Percentiles rank a stretch among this genome's conserved stretches.
These are phyloP conservation scores for Aplodontia rufa DNA, from an alignment of 2,113 vertebrate species.

Conservation along the genomic window DNA sequence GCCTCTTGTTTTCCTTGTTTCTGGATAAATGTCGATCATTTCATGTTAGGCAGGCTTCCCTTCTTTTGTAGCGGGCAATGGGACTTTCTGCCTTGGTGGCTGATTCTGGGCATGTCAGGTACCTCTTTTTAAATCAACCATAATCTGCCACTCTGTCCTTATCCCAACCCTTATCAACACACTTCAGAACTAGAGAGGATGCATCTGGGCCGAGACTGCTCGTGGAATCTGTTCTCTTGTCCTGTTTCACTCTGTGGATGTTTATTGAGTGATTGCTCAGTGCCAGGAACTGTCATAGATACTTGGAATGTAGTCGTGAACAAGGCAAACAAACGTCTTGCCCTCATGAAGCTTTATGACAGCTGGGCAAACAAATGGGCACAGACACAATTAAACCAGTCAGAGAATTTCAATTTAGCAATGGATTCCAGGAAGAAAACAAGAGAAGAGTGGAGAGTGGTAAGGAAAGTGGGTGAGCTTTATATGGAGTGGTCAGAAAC, in stretches of 20 bases:
- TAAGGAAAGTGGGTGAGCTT: neutral
- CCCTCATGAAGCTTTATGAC: neutral
- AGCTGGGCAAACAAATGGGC: neutral
- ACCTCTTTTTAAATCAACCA: neutral
- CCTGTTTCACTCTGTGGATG: neutral
- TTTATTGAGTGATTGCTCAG: neutral
- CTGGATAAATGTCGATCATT: neutral
- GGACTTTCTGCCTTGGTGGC: neutral
- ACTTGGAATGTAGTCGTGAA: neutral
- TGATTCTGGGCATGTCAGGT: neutral
- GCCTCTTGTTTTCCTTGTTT: neutral
- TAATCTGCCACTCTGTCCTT: neutral
- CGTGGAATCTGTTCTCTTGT: neutral
- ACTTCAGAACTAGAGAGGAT: neutral
- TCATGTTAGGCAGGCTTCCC: neutral
- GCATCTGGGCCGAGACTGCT: neutral
- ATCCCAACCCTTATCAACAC: neutral
- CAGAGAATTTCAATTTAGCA: neutral
- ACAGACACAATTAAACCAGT: neutral
- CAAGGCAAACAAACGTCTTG: neutral
- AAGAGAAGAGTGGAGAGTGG: neutral
- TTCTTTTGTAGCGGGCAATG: accelerated
- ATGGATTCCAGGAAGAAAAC: neutral
- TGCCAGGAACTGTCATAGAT: neutral
- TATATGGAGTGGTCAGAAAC: neutral